Percentiles rank a stretch among this genome's conserved stretches.
phyloP scores from a whole-genome alignment of 2,888 invertebrate genomes.

The Phaonia tiefii region DNA sequence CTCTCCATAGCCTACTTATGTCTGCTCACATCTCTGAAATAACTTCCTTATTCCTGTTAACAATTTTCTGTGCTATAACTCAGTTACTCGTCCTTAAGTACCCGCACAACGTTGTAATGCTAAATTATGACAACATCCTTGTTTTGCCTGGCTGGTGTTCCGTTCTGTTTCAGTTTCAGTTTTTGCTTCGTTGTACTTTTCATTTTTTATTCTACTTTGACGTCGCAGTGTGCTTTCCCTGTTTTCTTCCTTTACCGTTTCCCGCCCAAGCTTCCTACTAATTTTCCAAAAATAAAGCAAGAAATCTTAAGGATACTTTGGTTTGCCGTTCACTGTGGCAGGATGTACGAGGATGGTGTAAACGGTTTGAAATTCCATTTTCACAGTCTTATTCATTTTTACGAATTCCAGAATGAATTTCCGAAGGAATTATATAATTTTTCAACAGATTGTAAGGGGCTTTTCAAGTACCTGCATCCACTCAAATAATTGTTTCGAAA shows the following conservation, averaged over 20 bases:
- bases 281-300: too few species aligned
- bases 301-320: neutral
- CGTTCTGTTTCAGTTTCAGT: neutral
- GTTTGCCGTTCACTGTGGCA: neutral
- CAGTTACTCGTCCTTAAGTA: conserved; percentile 54
- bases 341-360: too few species aligned
- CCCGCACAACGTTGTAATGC: conserved; percentile 57
- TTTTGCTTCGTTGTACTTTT: conserved; percentile 31
- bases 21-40: conserved; percentile 46
- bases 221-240: neutral
- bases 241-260: neutral
- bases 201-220: conserved; percentile 13
- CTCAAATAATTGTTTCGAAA: too few species aligned
- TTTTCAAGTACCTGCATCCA: too few species aligned
- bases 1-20: conserved; percentile 11
- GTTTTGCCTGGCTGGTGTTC: conserved; percentile 6
- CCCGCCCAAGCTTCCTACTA: too few species aligned
- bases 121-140: conserved; percentile 66
- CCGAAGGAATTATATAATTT: too few species aligned
- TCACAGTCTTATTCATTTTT: too few species aligned
- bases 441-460: too few species aligned
- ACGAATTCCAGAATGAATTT: too few species aligned
- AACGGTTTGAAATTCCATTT: too few species aligned
- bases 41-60: conserved; percentile 64
- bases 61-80: conserved; percentile 55